Conservation (phyloP, 2,888 invertebrate species). For the Cheilosia vulpina region DNA sequence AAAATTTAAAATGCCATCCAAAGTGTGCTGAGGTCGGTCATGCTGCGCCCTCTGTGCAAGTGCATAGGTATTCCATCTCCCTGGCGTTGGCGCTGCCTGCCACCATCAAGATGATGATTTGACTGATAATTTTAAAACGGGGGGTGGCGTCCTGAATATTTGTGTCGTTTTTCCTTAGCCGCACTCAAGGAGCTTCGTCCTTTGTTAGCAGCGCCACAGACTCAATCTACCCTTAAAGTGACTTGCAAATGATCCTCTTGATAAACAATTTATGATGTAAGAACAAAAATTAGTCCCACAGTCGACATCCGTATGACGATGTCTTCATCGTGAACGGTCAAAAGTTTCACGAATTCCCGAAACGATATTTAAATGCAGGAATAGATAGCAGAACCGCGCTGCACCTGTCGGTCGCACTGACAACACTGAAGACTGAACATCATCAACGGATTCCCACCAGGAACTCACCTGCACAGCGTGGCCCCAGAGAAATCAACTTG, state of each 20-base stretch:
- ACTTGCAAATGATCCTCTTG: not conserved
- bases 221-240: conserved; percentile 12
- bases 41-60: conserved; percentile 22
- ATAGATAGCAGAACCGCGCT: conserved; percentile 8
- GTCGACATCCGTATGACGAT: conserved; percentile 2
- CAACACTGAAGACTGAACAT: conserved; percentile 1
- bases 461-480: conserved; percentile 3
- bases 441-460: conserved; percentile 24
- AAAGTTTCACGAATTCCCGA: conserved; percentile 43
- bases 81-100: not conserved
- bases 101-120: conserved; percentile 23
- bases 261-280: conserved; percentile 25
- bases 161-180: conserved; percentile 3
- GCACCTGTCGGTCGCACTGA: conserved; percentile 15
- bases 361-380: conserved; percentile 30
- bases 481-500: conserved; percentile 57
- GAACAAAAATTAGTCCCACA: not conserved
- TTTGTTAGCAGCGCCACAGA: conserved; percentile 3
- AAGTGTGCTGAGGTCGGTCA: conserved; percentile 52
- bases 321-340: not conserved
- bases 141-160: not conserved
- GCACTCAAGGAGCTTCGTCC: not conserved
- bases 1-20: conserved; percentile 37
- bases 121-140: conserved; percentile 33
- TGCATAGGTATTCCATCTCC: not conserved